Conservation (phyloP, 35 echinoderm and acorn worm species). For the Amphiura filiformis region DNA sequence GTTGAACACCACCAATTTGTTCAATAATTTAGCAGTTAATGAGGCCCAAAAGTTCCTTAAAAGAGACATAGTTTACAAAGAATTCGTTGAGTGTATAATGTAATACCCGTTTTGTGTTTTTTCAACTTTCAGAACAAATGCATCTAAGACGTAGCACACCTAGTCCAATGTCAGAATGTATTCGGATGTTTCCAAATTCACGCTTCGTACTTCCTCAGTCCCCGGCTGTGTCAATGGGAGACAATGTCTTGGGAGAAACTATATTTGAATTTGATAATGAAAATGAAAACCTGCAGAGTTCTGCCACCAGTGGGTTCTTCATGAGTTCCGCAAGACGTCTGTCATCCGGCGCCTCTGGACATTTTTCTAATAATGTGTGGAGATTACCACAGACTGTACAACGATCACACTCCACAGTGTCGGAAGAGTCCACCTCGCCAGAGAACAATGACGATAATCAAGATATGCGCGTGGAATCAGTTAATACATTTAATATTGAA, state of each 20-base stretch:
- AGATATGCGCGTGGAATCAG: constrained; percentile 13
- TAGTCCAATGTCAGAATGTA: constrained; percentile 51
- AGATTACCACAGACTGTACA: neutral
- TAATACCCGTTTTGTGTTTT: too few species aligned
- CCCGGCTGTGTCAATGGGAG: constrained; percentile 7
- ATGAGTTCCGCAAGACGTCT: neutral
- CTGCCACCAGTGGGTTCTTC: neutral
- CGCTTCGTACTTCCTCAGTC: constrained; percentile 51
- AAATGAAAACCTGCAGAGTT: neutral
- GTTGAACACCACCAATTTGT: too few species aligned
- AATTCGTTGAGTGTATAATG: too few species aligned
- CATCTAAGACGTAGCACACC: constrained; percentile 43
- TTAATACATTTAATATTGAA: constrained; percentile 70
- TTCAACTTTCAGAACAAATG: constrained; percentile 72
- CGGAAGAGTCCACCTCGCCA: neutral
- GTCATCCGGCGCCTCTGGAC: neutral
- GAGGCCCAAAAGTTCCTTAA: too few species aligned
- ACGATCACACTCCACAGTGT: neutral
- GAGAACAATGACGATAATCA: neutral
- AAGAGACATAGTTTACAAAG: too few species aligned
- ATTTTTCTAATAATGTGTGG: neutral
- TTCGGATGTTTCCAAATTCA: constrained; percentile 40
- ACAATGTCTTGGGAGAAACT: constrained; percentile 31
- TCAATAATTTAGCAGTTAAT: too few species aligned
- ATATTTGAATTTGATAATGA: constrained; percentile 60